Evolutionary conservation across 2,888 invertebrate species (phyloP).

Genomic region (Macroteleia sp.): DNA sequence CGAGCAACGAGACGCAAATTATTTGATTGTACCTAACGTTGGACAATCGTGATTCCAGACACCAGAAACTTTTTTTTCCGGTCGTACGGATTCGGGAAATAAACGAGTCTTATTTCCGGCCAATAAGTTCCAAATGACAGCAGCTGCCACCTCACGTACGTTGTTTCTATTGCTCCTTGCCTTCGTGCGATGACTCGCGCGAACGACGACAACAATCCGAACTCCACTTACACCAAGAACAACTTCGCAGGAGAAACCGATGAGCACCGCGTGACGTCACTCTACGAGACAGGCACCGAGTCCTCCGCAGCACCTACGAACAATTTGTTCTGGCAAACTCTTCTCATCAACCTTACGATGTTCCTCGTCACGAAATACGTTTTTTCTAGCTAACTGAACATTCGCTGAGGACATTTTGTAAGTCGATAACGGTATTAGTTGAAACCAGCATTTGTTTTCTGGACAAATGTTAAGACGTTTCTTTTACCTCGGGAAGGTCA

Average conservation of each 20-base stretch:
- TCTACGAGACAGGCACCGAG: slow-evolving; percentile 43
- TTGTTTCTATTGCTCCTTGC: slow-evolving; percentile 56
- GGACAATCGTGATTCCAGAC: slow-evolving; percentile 65
- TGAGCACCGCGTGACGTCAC: slow-evolving; percentile 60
- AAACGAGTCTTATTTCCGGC: slow-evolving; percentile 21
- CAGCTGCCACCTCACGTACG: slow-evolving; percentile 33
- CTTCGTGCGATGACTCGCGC: slow-evolving; percentile 59
- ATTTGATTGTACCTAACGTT: slow-evolving; percentile 56
- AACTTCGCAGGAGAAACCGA: slow-evolving; percentile 60
- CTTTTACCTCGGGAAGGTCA: background rate
- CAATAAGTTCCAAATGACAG: slow-evolving; percentile 51
- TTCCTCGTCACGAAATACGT: slow-evolving; percentile 38
- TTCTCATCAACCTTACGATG: slow-evolving; percentile 31
- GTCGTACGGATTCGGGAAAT: slow-evolving; percentile 54
- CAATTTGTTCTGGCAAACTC: slow-evolving; percentile 21
- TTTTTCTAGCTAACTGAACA: slow-evolving; percentile 34
- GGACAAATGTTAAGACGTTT: no score
- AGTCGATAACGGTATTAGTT: no score
- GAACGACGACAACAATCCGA: slow-evolving; percentile 18
- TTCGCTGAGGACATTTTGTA: no score
- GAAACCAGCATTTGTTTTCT: no score
- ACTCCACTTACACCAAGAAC: slow-evolving; percentile 35
- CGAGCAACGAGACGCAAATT: slow-evolving; percentile 57
- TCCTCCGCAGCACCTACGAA: slow-evolving; percentile 28
- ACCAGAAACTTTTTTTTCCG: slow-evolving; percentile 63